phyloP scores from a whole-genome alignment of 2,797 vertebrate species.

The Gymnoscopelus braueri region DNA sequence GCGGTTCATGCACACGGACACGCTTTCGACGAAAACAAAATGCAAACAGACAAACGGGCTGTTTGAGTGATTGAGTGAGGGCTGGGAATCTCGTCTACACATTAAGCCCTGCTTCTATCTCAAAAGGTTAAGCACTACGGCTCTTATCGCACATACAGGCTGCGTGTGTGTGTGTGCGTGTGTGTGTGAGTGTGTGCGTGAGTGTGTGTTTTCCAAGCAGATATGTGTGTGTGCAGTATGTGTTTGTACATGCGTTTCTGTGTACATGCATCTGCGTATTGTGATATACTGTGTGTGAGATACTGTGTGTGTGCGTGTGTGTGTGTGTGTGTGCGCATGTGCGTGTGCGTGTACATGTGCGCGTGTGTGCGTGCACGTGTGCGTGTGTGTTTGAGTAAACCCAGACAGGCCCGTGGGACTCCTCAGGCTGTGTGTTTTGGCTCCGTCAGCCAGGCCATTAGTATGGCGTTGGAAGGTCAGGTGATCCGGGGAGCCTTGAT shows the following conservation, averaged over 20 bases:
- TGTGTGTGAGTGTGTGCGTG: slow-evolving; percentile 40
- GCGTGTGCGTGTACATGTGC: slow-evolving; percentile 17
- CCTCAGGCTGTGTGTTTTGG: slow-evolving; percentile 68
- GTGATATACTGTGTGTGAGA: neutral
- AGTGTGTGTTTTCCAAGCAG: slow-evolving; percentile 17
- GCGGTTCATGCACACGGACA: slow-evolving; percentile 20
- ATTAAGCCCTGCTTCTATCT: slow-evolving; percentile 55
- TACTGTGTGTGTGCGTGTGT: slow-evolving; percentile 7
- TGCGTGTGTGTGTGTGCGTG: slow-evolving; percentile 41
- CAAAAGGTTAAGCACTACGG: slow-evolving; percentile 52
- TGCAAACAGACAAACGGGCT: slow-evolving; percentile 9
- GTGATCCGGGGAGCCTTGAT: slow-evolving; percentile 53
- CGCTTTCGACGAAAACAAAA: slow-evolving; percentile 44
- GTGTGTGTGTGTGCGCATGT: slow-evolving; percentile 5
- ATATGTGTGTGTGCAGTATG: slow-evolving; percentile 28
- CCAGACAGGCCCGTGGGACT: slow-evolving; percentile 68
- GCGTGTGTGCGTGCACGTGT: slow-evolving; percentile 20
- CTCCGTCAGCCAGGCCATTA: slow-evolving; percentile 66
- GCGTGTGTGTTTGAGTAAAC: slow-evolving; percentile 66
- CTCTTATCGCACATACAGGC: slow-evolving; percentile 61
- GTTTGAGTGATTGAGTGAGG: slow-evolving; percentile 45
- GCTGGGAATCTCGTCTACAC: slow-evolving; percentile 54
- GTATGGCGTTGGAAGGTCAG: slow-evolving; percentile 62
- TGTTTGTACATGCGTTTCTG: slow-evolving; percentile 42
- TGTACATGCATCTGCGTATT: neutral